Evolutionary conservation across 2,888 invertebrate species (phyloP), one percentile per base, ranked within the genome.

Genomic region (Eupithecia centaureata): DNA sequence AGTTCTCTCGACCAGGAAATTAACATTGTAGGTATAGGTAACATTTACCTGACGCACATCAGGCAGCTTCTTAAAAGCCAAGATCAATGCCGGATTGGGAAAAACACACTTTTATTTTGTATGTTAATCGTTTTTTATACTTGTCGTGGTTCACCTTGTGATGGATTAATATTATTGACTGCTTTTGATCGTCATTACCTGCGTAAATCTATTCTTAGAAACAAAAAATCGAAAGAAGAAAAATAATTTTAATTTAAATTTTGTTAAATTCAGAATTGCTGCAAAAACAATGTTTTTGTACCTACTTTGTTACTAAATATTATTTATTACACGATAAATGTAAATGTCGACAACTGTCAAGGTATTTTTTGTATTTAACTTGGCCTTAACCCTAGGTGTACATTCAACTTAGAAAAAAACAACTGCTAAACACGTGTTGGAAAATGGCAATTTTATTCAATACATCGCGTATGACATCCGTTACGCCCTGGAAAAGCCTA

Each of bases 41-140:
- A 25, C 25, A 13, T 25, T 51, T 25, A 25, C 4, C 12, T 51
- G 51, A 51, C 51, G 51, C 15, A 27, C 13, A 13, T 5, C 22
- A 51, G 25, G 13, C 51, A 51, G 25, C 13, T 18, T 47, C 47
- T 47, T 47, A 22, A 47, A 47, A 47, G 47, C 47, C 47, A 47
- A 22, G 18, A 42, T 8, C n/a, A 42, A 47, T 22, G 47, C 22
- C 47, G 22, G 10, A 12, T 47, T 18, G 18, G 42, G 2, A 2
- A 10, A 42, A 18, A 42, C 18, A 3, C 18, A 18, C 3, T 18
- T 42, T 18, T 10, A 18, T 22, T 18, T 10, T 18, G 47, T 47
- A 18, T 42, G 42, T 42, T 18, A 42, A n/a, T n/a, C n/a, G n/a
- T n/a, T n/a, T n/a, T n/a, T n/a, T n/a, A n/a, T n/a, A n/a, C n/a